These are phyloP conservation scores for Lasiurus cinereus DNA, from an alignment of 2,113 vertebrate species.

Conservation along the genomic window DNA sequence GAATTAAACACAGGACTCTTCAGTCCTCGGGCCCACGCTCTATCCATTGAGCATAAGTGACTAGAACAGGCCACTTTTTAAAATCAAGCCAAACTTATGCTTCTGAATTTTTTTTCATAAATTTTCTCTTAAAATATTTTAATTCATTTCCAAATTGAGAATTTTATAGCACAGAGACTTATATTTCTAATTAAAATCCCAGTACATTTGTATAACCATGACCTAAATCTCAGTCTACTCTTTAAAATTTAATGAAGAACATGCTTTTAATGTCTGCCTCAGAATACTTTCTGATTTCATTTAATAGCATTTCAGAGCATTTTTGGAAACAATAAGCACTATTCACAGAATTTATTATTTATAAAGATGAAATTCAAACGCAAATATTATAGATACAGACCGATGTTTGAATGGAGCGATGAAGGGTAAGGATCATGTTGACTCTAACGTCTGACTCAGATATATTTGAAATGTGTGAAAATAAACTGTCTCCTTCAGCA, in stretches of 20 bases:
- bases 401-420: not conserved
- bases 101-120: not conserved
- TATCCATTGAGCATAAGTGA: too few relatives aligned
- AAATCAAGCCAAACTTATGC: not conserved
- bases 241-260: constrained; percentile 66
- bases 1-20: too few relatives aligned
- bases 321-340: not conserved
- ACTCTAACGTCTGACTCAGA: not conserved
- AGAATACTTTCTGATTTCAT: constrained; percentile 27
- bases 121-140: constrained; percentile 37
- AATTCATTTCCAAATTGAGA: constrained; percentile 37
- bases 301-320: not conserved
- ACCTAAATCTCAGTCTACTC: constrained; percentile 57
- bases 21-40: too few relatives aligned
- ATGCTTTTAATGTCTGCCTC: not conserved
- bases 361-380: constrained; percentile 19
- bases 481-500: not conserved
- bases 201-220: constrained; percentile 68
- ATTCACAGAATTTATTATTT: not conserved
- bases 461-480: not conserved
- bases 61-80: too few relatives aligned
- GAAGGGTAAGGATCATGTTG: not conserved
- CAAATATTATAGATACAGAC: not conserved
- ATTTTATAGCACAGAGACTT: not conserved
- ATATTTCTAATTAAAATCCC: constrained; percentile 60